Evolutionary conservation across 30 jellyfish, hydroid and myxozoan species (phyloP), one percentile per base, ranked within the genome.

Genomic region (Turritopsis dohrnii): DNA sequence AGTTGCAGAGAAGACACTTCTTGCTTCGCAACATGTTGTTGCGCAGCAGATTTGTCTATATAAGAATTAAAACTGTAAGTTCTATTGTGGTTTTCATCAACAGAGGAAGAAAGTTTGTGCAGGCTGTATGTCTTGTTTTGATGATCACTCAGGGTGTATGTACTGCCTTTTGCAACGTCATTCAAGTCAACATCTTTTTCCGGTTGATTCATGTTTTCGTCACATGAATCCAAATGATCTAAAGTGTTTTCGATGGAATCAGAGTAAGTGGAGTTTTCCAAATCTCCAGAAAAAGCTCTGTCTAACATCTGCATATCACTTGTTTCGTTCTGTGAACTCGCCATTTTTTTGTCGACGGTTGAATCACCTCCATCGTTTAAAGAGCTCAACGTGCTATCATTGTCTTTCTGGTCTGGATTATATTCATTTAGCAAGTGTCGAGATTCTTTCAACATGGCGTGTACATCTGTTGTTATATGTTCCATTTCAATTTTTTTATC

Each of bases 31-130:
- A 41, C 60, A n/a, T n/a, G n/a, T n/a, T n/a, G n/a, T 41, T 41
- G 60, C 13, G 60, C 13, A 41, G 60, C 9, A 3, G 77, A 21
- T 19, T 7, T n/a, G 31, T n/a, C 77, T n/a, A 7, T 27, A 19
- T 69, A 69, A 23, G 77, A 69, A 27, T 69, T 1, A 30, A 77
- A 30, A 8, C 73, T 29, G 27, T 26, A 77, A 3, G 85, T 24
- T 3, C 29, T 77, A 29, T 77, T 77, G 28, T 77, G 85, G 29
- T 77, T 77, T 77, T 77, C 85, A 77, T 77, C 85, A 28, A 77
- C 74, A 77, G 28, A 30, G 19, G 71, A 24, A 19, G 72, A 16
- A 28, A 7, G 72, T 75, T 75, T 75, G 69, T 69, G 9, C 22
- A 69, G 0, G 19, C 77, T 69, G 77, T 69, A 69, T n/a, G 77